Evolutionary conservation across 1,140 invertebrate species (phyloP).

Genomic region (Physella acuta): DNA sequence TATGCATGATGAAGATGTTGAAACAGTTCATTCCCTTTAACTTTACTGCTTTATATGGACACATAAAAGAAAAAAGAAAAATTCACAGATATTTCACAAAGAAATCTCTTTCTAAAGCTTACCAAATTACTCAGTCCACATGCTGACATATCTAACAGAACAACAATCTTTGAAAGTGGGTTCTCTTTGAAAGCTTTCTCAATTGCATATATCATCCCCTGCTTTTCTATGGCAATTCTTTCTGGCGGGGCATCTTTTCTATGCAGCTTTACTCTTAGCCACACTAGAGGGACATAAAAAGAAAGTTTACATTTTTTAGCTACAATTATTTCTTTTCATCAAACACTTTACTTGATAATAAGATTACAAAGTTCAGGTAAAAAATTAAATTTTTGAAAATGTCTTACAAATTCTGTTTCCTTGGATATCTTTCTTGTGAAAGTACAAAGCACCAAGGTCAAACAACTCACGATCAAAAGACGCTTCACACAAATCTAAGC

Average conservation of each 20-base stretch:
- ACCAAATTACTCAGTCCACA: constrained; percentile 85
- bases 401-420: constrained; percentile 66
- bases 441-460: constrained; percentile 75
- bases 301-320: not conserved
- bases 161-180: constrained; percentile 76
- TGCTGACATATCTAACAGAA: constrained; percentile 88
- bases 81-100: too few species aligned
- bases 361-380: not conserved
- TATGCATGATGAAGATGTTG: too few species aligned
- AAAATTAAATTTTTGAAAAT: constrained; percentile 1
- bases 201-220: constrained; percentile 84
- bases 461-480: constrained; percentile 73
- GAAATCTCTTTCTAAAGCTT: constrained; percentile 61
- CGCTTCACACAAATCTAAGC: constrained; percentile 72
- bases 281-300: constrained; percentile 41
- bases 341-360: not conserved
- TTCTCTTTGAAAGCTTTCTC: constrained; percentile 73
- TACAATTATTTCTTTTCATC: too few species aligned
- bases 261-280: constrained; percentile 50
- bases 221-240: constrained; percentile 72
- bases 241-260: constrained; percentile 72
- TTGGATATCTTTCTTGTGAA: constrained; percentile 77
- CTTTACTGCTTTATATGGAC: not conserved
- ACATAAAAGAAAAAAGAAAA: not conserved
- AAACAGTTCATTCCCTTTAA: too few species aligned